A percentile compares a stretch with the other conserved stretches of the same genome.
Conservation (phyloP, 1,140 invertebrate genomes). For the Laupala kohalensis region DNA sequence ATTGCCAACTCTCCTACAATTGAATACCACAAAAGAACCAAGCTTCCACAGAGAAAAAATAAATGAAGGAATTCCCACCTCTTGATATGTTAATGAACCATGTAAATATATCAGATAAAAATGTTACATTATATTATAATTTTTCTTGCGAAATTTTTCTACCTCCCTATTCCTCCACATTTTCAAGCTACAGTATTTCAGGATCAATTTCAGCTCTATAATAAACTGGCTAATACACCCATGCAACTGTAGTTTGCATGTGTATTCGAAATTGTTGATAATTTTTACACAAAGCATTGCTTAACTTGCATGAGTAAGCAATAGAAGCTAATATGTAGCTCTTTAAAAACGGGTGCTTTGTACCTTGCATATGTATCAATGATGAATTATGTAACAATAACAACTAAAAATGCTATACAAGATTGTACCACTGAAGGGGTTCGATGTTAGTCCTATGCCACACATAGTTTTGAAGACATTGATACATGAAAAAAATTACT, state of each 20-base stretch:
- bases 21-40: neutral
- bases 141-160: neutral
- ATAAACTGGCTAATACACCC: neutral
- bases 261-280: neutral
- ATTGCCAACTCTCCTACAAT: no score
- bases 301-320: neutral
- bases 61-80: neutral
- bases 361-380: neutral
- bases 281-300: neutral
- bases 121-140: neutral
- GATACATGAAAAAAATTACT: no score
- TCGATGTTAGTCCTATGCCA: no score
- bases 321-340: neutral
- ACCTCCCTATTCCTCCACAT: neutral
- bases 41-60: no score
- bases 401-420: neutral
- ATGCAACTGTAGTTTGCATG: neutral
- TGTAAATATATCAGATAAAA: neutral
- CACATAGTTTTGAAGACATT: no score
- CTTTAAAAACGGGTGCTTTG: neutral
- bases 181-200: neutral
- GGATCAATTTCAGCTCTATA: neutral
- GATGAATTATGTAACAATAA: neutral
- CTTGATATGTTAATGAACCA: neutral
- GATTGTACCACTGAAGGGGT: no score